Evolutionary conservation across 2,888 invertebrate species (phyloP).

Genomic region (Ischnus inquisitorius): DNA sequence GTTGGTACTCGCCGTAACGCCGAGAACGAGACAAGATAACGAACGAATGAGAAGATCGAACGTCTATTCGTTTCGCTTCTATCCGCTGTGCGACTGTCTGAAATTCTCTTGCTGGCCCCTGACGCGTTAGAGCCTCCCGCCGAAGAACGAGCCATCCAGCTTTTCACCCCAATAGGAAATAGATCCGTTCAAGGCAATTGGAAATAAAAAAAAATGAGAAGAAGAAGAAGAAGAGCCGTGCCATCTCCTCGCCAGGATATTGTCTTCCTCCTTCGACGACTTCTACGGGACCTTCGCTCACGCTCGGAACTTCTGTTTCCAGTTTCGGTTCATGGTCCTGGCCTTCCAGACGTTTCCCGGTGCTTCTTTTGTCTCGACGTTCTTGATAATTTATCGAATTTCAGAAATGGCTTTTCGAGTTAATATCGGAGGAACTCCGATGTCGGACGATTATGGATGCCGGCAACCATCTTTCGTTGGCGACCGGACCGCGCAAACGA

Average conservation of each 20-base stretch:
- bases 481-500: no score
- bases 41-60: slow-evolving; percentile 47
- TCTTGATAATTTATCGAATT: no score
- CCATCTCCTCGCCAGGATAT: slow-evolving; percentile 85
- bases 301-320: slow-evolving; percentile 57
- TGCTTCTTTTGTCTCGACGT: not conserved
- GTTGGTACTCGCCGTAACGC: slow-evolving; percentile 21
- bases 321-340: slow-evolving; percentile 46
- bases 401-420: no score
- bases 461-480: no score
- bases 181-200: slow-evolving; percentile 78
- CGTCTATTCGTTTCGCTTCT: slow-evolving; percentile 10
- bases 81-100: slow-evolving; percentile 16
- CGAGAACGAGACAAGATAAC: slow-evolving; percentile 48
- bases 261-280: slow-evolving; percentile 80
- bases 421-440: no score
- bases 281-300: slow-evolving; percentile 49
- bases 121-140: slow-evolving; percentile 62
- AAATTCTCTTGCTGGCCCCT: slow-evolving; percentile 27
- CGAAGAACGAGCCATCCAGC: slow-evolving; percentile 18
- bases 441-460: no score
- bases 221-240: slow-evolving; percentile 68
- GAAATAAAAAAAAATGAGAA: slow-evolving; percentile 53
- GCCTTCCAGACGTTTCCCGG: not conserved
- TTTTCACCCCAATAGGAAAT: slow-evolving; percentile 82